Evolutionary conservation across 2,797 vertebrate genomes (phyloP).

Genomic region (Phylloscopus collybita): DNA sequence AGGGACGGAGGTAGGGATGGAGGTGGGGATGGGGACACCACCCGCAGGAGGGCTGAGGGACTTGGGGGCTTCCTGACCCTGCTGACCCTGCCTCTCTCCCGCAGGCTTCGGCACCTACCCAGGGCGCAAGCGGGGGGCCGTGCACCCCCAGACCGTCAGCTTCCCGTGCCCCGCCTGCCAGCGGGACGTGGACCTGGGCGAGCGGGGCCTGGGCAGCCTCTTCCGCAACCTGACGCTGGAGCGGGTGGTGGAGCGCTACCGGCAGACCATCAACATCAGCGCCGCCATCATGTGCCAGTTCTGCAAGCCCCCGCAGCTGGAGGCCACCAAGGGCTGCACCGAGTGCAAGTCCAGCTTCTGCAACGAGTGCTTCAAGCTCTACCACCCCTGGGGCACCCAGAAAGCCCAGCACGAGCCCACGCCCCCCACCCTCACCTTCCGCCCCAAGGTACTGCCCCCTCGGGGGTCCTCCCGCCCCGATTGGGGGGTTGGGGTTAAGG

Average conservation of each 20-base stretch:
- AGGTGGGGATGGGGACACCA: neutral
- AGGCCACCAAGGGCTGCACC: conserved; percentile 95
- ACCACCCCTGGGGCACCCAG: conserved; percentile 97
- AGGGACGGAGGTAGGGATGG: too few species aligned
- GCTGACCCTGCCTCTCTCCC: neutral
- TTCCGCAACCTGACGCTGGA: conserved; percentile 96
- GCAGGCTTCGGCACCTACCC: conserved; percentile 93
- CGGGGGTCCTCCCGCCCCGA: accelerated
- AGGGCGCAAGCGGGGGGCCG: conserved; percentile 83
- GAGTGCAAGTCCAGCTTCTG: conserved; percentile 97
- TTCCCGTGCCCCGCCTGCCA: conserved; percentile 93
- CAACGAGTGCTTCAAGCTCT: conserved; percentile 97
- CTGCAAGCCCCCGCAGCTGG: conserved; percentile 91
- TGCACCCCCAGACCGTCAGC: conserved; percentile 82
- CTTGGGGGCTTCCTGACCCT: accelerated
- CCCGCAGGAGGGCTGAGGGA: accelerated
- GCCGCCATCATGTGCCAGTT: conserved; percentile 93
- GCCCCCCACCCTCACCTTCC: conserved; percentile 91
- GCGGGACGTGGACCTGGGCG: conserved; percentile 91
- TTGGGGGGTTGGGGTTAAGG: neutral
- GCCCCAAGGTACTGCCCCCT: conserved; percentile 86
- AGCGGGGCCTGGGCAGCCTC: conserved; percentile 89
- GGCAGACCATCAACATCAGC: conserved; percentile 91
- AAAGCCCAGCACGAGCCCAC: conserved; percentile 96
- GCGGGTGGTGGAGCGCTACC: conserved; percentile 92